phyloP scores from a whole-genome alignment of 1,140 invertebrate species.

The Marisa cornuarietis region DNA sequence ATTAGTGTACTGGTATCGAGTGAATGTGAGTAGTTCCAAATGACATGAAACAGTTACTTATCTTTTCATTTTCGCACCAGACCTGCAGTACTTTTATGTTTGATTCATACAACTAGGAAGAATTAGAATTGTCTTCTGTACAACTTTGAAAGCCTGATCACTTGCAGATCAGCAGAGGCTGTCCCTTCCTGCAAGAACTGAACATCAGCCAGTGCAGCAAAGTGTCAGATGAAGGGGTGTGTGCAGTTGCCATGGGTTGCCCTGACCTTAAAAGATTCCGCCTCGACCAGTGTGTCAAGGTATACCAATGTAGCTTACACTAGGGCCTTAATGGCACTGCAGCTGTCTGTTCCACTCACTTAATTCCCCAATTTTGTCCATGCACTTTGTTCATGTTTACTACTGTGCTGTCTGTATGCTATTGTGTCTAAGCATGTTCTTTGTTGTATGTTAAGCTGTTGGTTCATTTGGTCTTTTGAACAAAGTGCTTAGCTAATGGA shows the following conservation, averaged over 20 bases:
- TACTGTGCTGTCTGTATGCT: too few species aligned
- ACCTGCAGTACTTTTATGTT: not conserved
- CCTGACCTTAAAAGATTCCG: conserved; percentile 23
- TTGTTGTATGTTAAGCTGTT: too few species aligned
- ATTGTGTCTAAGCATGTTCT: too few species aligned
- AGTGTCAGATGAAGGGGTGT: conserved; percentile 31
- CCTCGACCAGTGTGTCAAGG: conserved; percentile 38
- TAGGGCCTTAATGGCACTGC: too few species aligned
- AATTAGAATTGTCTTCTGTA: not conserved
- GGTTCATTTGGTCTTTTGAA: too few species aligned
- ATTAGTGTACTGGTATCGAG: too few species aligned
- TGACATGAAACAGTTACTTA: not conserved
- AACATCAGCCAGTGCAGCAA: conserved; percentile 36
- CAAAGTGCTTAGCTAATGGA: too few species aligned
- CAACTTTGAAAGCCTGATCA: not conserved
- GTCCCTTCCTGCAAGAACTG: conserved; percentile 23
- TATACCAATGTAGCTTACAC: not conserved
- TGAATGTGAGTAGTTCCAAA: not conserved
- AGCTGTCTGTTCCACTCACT: too few species aligned
- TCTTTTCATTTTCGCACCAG: not conserved
- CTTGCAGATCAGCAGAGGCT: conserved; percentile 32
- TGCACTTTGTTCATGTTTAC: too few species aligned
- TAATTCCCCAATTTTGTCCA: too few species aligned
- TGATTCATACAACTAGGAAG: not conserved
- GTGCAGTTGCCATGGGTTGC: conserved; percentile 32